Conservation (phyloP, 1,140 invertebrate species). For the Akabosia matsudoensis region DNA sequence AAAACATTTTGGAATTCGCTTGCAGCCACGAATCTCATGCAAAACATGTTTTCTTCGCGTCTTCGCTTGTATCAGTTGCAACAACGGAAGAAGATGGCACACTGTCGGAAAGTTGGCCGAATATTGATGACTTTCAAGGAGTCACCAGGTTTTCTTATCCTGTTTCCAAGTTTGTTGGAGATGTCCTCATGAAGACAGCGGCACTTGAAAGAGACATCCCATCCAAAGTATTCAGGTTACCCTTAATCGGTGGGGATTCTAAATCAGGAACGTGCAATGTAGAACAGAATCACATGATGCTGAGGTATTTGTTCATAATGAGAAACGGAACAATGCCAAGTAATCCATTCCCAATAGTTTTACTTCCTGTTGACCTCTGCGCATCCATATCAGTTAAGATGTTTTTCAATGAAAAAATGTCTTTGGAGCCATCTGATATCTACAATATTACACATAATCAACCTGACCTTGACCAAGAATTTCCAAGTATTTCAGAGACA, state of each 20-base stretch:
- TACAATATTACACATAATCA: background rate
- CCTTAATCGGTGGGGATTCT: background rate
- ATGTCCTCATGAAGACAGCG: background rate
- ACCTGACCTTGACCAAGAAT: background rate
- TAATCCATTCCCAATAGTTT: background rate
- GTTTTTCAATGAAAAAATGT: conserved; percentile 5
- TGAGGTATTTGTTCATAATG: background rate
- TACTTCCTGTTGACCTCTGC: conserved; percentile 8
- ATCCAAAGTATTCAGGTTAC: background rate
- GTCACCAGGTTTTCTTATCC: background rate
- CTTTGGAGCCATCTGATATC: background rate
- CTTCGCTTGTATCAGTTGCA: background rate
- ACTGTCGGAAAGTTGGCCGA: conserved; percentile 2
- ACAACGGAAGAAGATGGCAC: background rate
- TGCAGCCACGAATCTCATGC: background rate
- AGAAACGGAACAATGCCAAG: background rate
- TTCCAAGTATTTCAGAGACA: background rate
- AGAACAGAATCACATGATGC: conserved; percentile 13
- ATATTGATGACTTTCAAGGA: background rate
- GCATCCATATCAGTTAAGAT: background rate
- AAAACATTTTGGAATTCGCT: conserved; percentile 28
- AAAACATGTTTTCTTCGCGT: conserved; percentile 1
- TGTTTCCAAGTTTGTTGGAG: conserved; percentile 1
- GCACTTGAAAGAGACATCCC: background rate
- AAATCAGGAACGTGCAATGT: conserved; percentile 12